Evolutionary conservation across 2,888 invertebrate genomes (phyloP).

Genomic region (Hofmannophila pseudospretella): DNA sequence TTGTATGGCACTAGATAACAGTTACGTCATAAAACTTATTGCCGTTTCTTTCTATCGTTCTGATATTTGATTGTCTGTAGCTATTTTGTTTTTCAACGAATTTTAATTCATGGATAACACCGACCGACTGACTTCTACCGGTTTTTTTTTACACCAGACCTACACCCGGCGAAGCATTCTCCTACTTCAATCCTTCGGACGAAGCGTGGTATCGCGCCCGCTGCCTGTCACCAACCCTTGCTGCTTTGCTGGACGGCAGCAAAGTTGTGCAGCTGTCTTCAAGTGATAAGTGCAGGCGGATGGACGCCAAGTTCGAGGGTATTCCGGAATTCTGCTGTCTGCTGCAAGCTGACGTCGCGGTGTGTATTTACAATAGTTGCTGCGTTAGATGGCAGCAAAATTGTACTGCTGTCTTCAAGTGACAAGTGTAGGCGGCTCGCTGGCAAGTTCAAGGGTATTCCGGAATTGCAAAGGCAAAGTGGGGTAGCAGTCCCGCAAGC

Average conservation of each 20-base stretch:
- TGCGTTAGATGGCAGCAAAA: constrained; percentile 39
- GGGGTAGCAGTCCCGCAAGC: no score
- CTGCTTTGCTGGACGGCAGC: constrained; percentile 47
- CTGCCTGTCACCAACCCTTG: constrained; percentile 23
- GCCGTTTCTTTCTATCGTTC: no score
- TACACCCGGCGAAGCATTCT: constrained; percentile 39
- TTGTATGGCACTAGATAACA: no score
- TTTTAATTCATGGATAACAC: no score
- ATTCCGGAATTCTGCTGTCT: constrained; percentile 53
- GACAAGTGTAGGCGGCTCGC: constrained; percentile 28
- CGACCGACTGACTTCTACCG: no score
- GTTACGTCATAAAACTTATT: no score
- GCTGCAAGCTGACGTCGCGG: constrained; percentile 17
- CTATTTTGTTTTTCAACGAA: no score
- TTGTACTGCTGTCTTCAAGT: constrained; percentile 18
- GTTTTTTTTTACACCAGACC: no score
- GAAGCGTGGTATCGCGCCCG: constrained; percentile 60
- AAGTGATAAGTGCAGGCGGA: constrained; percentile 19
- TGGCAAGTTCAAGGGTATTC: constrained; percentile 25
- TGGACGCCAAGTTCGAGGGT: constrained; percentile 27
- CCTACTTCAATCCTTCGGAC: constrained; percentile 40
- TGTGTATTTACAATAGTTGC: no score
- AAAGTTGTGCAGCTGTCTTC: constrained; percentile 20
- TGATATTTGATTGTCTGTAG: no score
- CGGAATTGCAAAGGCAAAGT: no score